Evolutionary conservation across 2,113 vertebrate genomes (phyloP).

Genomic region (Mixornis gularis): DNA sequence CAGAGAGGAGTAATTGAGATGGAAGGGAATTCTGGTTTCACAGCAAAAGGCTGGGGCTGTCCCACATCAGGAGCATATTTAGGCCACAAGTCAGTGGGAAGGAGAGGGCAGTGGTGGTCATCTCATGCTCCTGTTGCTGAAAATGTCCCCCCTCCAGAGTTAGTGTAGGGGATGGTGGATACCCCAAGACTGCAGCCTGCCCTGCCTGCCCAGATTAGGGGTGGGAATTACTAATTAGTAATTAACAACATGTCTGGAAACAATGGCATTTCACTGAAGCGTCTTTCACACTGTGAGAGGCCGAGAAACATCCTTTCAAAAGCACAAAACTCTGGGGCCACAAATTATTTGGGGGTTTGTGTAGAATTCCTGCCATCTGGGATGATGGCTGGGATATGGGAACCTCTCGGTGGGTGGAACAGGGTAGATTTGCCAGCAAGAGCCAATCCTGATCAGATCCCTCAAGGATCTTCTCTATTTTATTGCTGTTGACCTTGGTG

Average conservation of each 20-base stretch:
- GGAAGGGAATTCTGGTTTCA: background rate
- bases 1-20: background rate
- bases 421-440: background rate
- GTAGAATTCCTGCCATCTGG: background rate
- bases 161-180: background rate
- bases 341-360: background rate
- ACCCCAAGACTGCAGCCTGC: background rate
- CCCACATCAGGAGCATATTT: background rate
- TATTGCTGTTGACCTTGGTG: background rate
- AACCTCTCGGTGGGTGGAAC: rapidly evolving
- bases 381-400: background rate
- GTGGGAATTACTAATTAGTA: background rate
- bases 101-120: background rate
- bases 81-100: background rate
- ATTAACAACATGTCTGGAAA: background rate
- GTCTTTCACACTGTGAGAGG: background rate
- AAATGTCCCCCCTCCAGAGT: background rate
- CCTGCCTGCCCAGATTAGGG: background rate
- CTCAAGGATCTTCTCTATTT: background rate
- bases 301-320: background rate
- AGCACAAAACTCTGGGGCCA: background rate
- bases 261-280: background rate
- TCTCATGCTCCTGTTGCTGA: background rate
- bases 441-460: background rate
- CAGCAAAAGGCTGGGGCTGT: background rate